A percentile compares a stretch with the other conserved stretches of the same genome.
These are phyloP conservation scores for Dasysyrphus albostriatus DNA, from an alignment of 2,888 invertebrate genomes.

Conservation along the genomic window DNA sequence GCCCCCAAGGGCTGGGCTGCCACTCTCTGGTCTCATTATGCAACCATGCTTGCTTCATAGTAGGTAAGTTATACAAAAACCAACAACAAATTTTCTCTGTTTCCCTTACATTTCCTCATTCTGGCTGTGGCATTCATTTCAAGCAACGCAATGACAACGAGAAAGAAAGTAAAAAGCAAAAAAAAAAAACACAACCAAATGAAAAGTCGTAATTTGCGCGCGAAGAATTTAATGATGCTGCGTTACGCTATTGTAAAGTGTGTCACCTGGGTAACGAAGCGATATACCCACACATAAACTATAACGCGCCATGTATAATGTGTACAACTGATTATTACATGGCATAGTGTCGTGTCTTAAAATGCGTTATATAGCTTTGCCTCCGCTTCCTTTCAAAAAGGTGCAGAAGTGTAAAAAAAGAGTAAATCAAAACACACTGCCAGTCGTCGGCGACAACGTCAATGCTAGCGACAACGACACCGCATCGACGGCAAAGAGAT, in stretches of 20 bases:
- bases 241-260: slow-evolving; percentile 68
- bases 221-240: slow-evolving; percentile 74
- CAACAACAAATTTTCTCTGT: slow-evolving; percentile 48
- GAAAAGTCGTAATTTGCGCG: slow-evolving; percentile 52
- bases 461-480: slow-evolving; percentile 17
- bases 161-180: background rate
- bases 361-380: slow-evolving; percentile 58
- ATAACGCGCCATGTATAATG: slow-evolving; percentile 9
- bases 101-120: slow-evolving; percentile 30
- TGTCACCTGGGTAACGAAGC: slow-evolving; percentile 70
- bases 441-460: slow-evolving; percentile 7
- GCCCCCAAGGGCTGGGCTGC: background rate
- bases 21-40: slow-evolving; percentile 43
- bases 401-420: slow-evolving; percentile 27
- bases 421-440: slow-evolving; percentile 54
- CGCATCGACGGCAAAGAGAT: background rate
- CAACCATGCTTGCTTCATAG: slow-evolving; percentile 5
- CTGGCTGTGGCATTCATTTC: slow-evolving; percentile 11
- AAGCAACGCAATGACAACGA: background rate
- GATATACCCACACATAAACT: slow-evolving; percentile 50
- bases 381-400: background rate
- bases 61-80: background rate
- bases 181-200: slow-evolving; percentile 21
- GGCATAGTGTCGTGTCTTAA: slow-evolving; percentile 27
- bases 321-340: slow-evolving; percentile 69